Percentiles rank a stretch among this genome's conserved stretches.
These are phyloP conservation scores for Steatornis caripensis DNA, from an alignment of 2,113 vertebrate genomes.

Conservation along the genomic window DNA sequence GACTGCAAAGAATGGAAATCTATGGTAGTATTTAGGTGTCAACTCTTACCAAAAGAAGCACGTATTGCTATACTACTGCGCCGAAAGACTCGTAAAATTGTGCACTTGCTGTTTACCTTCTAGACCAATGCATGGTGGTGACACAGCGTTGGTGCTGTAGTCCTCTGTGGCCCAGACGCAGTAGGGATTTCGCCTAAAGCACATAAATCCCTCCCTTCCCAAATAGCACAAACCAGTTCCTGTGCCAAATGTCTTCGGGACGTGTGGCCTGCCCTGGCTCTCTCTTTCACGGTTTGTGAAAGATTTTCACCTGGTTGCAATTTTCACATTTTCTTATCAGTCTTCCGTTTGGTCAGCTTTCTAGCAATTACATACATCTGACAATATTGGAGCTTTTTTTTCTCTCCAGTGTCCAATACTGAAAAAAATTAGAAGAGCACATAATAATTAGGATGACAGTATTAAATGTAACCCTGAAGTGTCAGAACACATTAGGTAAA, in stretches of 20 bases:
- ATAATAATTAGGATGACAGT: background rate
- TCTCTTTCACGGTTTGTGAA: background rate
- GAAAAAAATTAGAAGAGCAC: background rate
- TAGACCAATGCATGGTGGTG: rapidly evolving
- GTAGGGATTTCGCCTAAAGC: background rate
- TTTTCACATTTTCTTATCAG: background rate
- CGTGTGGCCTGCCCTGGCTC: background rate
- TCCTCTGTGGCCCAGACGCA: too few species aligned
- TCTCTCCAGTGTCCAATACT: background rate
- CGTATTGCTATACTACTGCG: background rate
- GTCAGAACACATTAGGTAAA: background rate
- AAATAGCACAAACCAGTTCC: background rate
- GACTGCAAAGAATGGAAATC: background rate
- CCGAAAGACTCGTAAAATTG: background rate
- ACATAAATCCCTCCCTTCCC: background rate
- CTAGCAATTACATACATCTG: background rate
- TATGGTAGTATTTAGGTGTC: background rate
- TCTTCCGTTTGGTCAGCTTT: background rate
- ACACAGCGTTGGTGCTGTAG: rapidly evolving
- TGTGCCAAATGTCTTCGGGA: rapidly evolving
- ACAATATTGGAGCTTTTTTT: background rate
- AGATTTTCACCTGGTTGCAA: background rate
- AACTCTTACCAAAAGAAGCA: background rate
- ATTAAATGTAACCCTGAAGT: background rate
- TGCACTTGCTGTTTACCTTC: background rate